Evolutionary conservation across 2,113 vertebrate species (phyloP).

Genomic region (Tragulus kanchil): DNA sequence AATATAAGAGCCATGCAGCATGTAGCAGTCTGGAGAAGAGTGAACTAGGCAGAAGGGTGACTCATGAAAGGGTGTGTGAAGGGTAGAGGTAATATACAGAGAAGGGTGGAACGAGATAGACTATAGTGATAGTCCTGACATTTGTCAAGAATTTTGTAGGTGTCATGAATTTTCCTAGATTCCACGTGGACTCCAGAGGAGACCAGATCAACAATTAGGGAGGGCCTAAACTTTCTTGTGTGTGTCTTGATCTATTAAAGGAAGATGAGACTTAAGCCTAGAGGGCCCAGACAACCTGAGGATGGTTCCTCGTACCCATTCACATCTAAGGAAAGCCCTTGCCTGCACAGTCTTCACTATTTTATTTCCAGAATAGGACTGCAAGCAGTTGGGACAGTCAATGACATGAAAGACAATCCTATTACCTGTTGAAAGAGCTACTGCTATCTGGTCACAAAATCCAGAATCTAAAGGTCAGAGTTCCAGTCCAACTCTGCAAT

Average conservation of each 20-base stretch:
- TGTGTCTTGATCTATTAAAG: background rate
- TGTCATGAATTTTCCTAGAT: background rate
- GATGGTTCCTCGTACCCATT: background rate
- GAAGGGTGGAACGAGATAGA: background rate
- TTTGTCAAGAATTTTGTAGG: background rate
- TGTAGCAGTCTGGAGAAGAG: background rate
- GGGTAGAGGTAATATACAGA: background rate
- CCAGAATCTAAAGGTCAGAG: background rate
- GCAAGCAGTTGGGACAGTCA: background rate
- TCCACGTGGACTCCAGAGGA: background rate
- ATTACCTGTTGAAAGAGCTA: background rate
- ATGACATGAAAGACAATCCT: background rate
- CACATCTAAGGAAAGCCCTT: background rate
- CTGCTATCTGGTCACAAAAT: background rate
- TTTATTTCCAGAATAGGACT: background rate
- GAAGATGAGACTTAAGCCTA: background rate
- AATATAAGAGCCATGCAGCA: background rate
- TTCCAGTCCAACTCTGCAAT: background rate
- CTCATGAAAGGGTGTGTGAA: rapidly evolving
- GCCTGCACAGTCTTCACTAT: background rate
- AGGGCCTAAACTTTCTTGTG: background rate
- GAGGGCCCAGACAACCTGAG: no score
- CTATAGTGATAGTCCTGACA: background rate
- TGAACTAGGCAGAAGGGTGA: background rate
- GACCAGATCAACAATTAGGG: background rate